Evolutionary conservation across 35 echinoderm and acorn worm species (phyloP).

Genomic region (Amphiura filiformis): DNA sequence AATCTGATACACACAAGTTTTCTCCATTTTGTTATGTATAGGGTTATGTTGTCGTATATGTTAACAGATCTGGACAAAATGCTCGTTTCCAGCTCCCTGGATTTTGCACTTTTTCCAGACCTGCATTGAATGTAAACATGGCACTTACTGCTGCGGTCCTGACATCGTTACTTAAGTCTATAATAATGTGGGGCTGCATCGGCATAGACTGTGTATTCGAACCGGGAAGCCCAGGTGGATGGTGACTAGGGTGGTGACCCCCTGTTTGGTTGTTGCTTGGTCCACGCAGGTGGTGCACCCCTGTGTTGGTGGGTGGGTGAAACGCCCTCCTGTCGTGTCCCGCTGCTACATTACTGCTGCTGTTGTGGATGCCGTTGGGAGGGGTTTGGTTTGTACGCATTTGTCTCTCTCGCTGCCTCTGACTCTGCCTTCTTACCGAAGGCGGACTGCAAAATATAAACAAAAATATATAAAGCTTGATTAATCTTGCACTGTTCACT

Average conservation of each 20-base stretch:
- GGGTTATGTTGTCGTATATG: too few relatives aligned
- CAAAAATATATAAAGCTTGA: not conserved
- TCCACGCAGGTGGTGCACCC: conserved; percentile 1
- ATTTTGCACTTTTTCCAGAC: too few relatives aligned
- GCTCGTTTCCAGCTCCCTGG: too few relatives aligned
- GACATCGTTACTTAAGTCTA: conserved; percentile 90
- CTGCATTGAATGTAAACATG: too few relatives aligned
- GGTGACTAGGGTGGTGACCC: conserved; percentile 16
- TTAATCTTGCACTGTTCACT: not conserved
- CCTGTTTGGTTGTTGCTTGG: conserved; percentile 14
- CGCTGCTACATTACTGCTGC: conserved; percentile 19
- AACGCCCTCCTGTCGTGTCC: conserved; percentile 83
- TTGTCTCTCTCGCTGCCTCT: conserved; percentile 83
- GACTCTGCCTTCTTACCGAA: conserved; percentile 82
- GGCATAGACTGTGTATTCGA: conserved; percentile 43
- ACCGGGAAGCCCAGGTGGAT: not conserved
- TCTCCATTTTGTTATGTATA: too few relatives aligned
- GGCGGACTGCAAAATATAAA: conserved; percentile 59
- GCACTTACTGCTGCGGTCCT: not conserved
- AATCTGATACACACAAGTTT: too few relatives aligned
- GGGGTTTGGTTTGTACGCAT: conserved; percentile 52
- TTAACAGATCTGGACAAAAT: too few relatives aligned
- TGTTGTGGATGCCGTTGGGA: conserved; percentile 27
- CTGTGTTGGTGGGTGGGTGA: conserved; percentile 69
- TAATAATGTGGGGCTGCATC: conserved; percentile 87